Evolutionary conservation across 1,140 invertebrate species (phyloP), one percentile per base, ranked within the genome.

Genomic region (Brachionus sp.): DNA sequence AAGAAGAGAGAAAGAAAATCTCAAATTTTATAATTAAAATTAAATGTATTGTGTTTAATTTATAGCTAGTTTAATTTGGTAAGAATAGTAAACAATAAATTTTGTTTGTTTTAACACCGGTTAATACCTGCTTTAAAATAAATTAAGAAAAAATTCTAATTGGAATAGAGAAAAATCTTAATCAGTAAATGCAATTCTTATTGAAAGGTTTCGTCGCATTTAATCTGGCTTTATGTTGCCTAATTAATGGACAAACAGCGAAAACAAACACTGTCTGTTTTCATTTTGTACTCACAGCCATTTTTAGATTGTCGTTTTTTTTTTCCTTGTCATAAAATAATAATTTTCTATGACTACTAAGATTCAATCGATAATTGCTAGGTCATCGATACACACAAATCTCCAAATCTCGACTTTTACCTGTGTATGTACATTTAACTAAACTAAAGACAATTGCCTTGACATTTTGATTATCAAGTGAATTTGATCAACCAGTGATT

Each of bases 261-360:
- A 70, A 19, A 70, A 70, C 16, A 37, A 39, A 19, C 29, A 70
- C n/a, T 39, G 33, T 39, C 16, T 37, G 16, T 70, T 70, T 70
- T 70, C 64, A 33, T 66, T 66, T 66, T 66, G 10, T 66, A 66
- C 64, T 70, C 16, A 70, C 66, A 70, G 66, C 66, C 66, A 70
- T 70, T 70, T 57, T 57, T 25, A 53, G n/a, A 53, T 53, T 53
- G 46, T 53, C 46, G 46, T 57, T 57, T 70, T 70, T 57, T 57
- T 16, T 39, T 39, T 39, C 16, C 16, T 37, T 70, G 33, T 39
- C 66, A 70, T 16, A 70, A 70, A 70, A 39, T 19, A 70, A 37
- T 19, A 70, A 70, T 70, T 70, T 70, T 70, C 66, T 70, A 70
- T 70, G 66, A 70, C 66, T 70, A 70, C 66, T 37, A 37, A 70